These are phyloP conservation scores for Apis cerana DNA, from an alignment of 1,140 invertebrate genomes.

Conservation along the genomic window DNA sequence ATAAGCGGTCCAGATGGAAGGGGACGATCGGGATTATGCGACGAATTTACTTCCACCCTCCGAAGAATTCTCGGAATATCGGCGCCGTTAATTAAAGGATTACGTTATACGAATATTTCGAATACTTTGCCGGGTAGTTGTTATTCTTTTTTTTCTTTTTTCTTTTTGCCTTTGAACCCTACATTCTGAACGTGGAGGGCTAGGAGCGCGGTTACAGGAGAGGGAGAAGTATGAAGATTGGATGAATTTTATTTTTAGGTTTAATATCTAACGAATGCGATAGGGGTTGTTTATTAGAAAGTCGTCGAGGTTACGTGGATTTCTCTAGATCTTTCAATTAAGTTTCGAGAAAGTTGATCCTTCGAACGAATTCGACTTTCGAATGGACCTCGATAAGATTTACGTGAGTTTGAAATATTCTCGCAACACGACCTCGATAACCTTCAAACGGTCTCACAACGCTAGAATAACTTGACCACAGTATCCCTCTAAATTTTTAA, in stretches of 20 bases:
- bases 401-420: not conserved
- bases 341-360: too few relatives aligned
- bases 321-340: too few relatives aligned
- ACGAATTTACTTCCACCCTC: constrained; percentile 1
- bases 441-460: not conserved
- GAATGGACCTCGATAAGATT: too few relatives aligned
- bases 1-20: not conserved
- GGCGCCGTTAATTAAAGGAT: constrained; percentile 32
- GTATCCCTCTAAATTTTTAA: not conserved
- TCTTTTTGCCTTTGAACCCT: not conserved
- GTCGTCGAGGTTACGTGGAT: too few relatives aligned
- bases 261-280: too few relatives aligned
- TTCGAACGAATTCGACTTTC: too few relatives aligned
- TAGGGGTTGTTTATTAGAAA: too few relatives aligned
- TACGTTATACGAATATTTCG: constrained; percentile 9
- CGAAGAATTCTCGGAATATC: constrained; percentile 8
- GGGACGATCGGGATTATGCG: constrained; percentile 8
- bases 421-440: too few relatives aligned
- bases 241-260: not conserved
- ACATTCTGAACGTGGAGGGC: not conserved
- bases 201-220: too few relatives aligned
- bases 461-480: not conserved
- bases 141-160: not conserved
- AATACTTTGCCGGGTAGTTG: not conserved
- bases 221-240: too few relatives aligned